Evolutionary conservation across 2,113 vertebrate species (phyloP), one percentile per base, ranked within the genome.

Genomic region (Kobus ellipsiprymnus): DNA sequence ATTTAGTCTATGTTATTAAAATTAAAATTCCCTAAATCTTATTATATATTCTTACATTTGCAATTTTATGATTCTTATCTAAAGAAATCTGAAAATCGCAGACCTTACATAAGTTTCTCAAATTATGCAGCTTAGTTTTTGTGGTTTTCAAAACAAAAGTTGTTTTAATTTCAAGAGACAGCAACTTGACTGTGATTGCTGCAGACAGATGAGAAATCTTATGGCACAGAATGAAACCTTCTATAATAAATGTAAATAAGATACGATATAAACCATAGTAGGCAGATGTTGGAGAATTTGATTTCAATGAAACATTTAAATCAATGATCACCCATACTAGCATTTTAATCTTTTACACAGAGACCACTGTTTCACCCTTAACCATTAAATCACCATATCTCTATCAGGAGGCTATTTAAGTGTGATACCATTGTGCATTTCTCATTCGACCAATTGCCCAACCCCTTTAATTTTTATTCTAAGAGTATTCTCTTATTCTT

Each of bases 61-160:
- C 80, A 90, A 92, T 90, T 97, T 98, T 94, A 94, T 92, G 33
- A 82, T 64, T 94, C 29, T 95, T 97, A 64, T 94, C 46, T 90
- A 94, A 96, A 92, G 57, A 87, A 80, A 81, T 93, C 14, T 40
- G 12, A 87, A 96, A 90, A 60, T 94, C 84, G 96, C 91, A 90
- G n/a, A 82, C 44, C 46, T 94, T 33, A 89, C 55, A 84, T 83
- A 95, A 94, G 89, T 86, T 94, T 2, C 23, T 96, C 57, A 96
- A 50, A 77, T 87, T 90, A 95, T 81, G 90, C n/a, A 93, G 36
- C 44, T n/a, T 95, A 59, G 6, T 7, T 78, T 80, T 90, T 96
- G 71, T 84, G 25, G 12, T 17, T 92, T 94, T 90, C 16, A 77
- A 91, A 93, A 74, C 60, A 93, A 91, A 93, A 82, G 36, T 78